Conservation (phyloP, 2,113 vertebrate species). For the Saimiri boliviensis region DNA sequence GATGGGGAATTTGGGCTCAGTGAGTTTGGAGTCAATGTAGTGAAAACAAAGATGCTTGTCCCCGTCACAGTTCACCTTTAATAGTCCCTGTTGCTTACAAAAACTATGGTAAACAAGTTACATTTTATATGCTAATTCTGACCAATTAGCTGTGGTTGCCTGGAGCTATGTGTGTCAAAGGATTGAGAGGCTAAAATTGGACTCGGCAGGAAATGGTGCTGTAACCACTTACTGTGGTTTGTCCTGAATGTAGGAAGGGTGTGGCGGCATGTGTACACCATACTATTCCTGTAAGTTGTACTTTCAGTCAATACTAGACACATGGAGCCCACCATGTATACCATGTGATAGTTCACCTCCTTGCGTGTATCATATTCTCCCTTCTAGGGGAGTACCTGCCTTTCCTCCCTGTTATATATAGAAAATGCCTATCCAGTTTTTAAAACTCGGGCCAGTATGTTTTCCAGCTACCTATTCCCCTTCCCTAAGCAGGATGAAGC, state of each 20-base stretch:
- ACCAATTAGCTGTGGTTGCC: neutral
- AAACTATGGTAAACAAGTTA: neutral
- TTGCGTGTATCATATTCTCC: neutral
- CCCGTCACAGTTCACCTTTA: neutral
- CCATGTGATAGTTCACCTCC: neutral
- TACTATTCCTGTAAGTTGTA: neutral
- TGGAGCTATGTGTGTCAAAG: neutral
- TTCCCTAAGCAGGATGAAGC: neutral
- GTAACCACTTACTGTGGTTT: neutral
- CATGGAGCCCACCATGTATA: neutral
- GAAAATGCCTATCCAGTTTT: neutral
- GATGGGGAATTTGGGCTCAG: neutral
- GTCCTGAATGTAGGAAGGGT: neutral
- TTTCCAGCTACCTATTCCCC: neutral
- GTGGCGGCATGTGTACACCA: no score
- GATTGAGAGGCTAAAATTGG: neutral
- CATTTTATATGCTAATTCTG: neutral
- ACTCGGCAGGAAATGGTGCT: neutral
- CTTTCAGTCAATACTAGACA: neutral
- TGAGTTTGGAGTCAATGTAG: neutral
- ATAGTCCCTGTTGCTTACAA: neutral
- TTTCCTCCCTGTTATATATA: neutral
- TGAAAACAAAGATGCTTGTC: neutral
- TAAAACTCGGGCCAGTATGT: neutral
- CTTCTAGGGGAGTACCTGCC: neutral